A percentile compares a stretch with the other conserved stretches of the same genome.
phyloP scores from a whole-genome alignment of 2,888 invertebrate genomes.

The Cryptus armator region DNA sequence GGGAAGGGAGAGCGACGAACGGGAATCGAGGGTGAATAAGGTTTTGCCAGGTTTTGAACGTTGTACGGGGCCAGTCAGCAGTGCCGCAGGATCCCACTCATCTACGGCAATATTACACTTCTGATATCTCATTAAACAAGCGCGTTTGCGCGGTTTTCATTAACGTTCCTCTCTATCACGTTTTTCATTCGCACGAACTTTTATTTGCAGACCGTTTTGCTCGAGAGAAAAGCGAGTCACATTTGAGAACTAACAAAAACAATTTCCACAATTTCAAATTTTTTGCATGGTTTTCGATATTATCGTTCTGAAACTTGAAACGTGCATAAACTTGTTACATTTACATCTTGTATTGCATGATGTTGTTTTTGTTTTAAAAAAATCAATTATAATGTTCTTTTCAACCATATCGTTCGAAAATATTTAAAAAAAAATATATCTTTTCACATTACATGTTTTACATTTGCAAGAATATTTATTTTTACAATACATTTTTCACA shows the following conservation, averaged over 20 bases:
- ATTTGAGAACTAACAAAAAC: background rate
- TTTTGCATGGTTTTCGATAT: background rate
- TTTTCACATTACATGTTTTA: too few species aligned
- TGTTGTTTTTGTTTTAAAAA: too few species aligned
- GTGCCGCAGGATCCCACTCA: constrained; percentile 26
- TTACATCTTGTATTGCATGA: too few species aligned
- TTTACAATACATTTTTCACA: too few species aligned
- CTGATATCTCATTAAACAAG: constrained; percentile 63
- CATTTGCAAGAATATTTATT: too few species aligned
- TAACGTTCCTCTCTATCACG: constrained; percentile 48
- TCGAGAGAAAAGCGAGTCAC: background rate
- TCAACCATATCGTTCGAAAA: too few species aligned
- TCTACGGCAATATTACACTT: constrained; percentile 54
- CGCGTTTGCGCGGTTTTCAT: constrained; percentile 58
- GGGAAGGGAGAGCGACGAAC: constrained; percentile 40
- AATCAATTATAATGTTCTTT: too few species aligned
- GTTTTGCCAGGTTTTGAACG: constrained; percentile 59
- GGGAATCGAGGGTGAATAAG: constrained; percentile 62
- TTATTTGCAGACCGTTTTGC: constrained; percentile 28
- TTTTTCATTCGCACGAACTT: constrained; percentile 45
- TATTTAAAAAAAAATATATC: too few species aligned
- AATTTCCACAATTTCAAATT: background rate
- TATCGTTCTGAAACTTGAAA: too few species aligned
- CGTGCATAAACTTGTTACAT: too few species aligned
- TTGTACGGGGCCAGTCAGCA: background rate